Evolutionary conservation across 2,888 invertebrate species (phyloP), one percentile per base, ranked within the genome.

Genomic region (Drosophila neotestacea): DNA sequence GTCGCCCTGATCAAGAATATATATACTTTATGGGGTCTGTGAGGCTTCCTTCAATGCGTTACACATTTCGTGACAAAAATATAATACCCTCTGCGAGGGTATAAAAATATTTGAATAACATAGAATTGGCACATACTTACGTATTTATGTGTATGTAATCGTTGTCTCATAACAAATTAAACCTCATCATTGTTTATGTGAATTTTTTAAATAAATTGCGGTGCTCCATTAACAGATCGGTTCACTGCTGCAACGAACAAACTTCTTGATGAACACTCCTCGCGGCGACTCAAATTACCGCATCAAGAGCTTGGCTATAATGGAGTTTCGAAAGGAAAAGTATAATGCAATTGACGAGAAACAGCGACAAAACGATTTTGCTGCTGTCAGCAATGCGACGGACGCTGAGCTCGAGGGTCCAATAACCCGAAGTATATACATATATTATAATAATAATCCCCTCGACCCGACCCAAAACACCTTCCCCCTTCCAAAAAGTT

Each of bases 261-360:
- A 87, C 51, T 91, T 89, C 59, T 64, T 91, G 13, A 59, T 77
- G 22, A 79, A 90, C 44, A 90, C 89, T 4, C 66, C 73, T 7
- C 81, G 85, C 13, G 81, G 85, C 4, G 68, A 71, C 13, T 32
- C 50, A 0, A 48, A 73, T 22, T 91, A 75, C 63, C 85, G 77
- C 44, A 87, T 91, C 10, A 85, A 66, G 55, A 69, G 54, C 58
- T 30, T 68, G 10, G 13, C 58, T 4, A 50, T 91, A 5, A 86
- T 81, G 55, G 80, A 86, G 10, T 91, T 80, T 70, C 88, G 90
- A 4, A 86, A 80, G 42, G 79, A 77, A 22, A 85, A 88, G 65
- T 62, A 82, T 4, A 81, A 85, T 13, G 69, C 78, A 11, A 69
- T 85, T 7, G 91, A 91, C 48, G 79, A 90, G 34, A 71, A 39